phyloP scores from a whole-genome alignment of 2,113 vertebrate genomes.

The Plestiodon gilberti region DNA sequence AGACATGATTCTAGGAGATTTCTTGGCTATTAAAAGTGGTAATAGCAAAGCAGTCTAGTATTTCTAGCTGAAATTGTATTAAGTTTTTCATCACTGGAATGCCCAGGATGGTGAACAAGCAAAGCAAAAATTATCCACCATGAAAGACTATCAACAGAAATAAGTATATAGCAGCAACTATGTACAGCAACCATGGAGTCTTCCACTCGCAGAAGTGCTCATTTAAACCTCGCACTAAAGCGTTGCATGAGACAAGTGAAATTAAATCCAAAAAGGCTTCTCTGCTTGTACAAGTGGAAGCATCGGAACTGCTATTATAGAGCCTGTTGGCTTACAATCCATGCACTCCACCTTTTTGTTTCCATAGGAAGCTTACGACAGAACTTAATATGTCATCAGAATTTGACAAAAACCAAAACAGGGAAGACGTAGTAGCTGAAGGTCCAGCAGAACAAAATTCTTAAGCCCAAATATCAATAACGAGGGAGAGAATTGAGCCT shows the following conservation, averaged over 20 bases:
- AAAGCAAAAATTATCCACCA: background rate
- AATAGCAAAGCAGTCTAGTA: background rate
- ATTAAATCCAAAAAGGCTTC: background rate
- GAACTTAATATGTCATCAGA: too few relatives aligned
- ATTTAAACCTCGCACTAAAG: too few relatives aligned
- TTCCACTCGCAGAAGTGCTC: too few relatives aligned
- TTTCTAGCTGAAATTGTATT: background rate
- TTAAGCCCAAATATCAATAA: too few relatives aligned
- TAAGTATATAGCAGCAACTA: background rate
- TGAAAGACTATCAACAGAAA: background rate
- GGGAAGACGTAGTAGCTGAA: too few relatives aligned
- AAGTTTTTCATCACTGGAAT: background rate
- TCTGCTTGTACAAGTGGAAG: background rate
- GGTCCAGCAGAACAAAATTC: too few relatives aligned
- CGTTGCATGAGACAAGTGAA: too few relatives aligned
- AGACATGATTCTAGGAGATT: background rate
- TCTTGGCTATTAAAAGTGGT: background rate
- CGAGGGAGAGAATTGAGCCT: too few relatives aligned
- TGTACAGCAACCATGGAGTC: background rate
- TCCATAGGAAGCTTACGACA: too few relatives aligned
- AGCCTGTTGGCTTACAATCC: too few relatives aligned
- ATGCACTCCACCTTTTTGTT: too few relatives aligned
- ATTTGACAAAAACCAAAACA: too few relatives aligned
- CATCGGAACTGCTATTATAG: background rate
- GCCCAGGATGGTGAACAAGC: background rate